Evolutionary conservation across 2,888 invertebrate species (phyloP).

Genomic region (Odontothrips loti): DNA sequence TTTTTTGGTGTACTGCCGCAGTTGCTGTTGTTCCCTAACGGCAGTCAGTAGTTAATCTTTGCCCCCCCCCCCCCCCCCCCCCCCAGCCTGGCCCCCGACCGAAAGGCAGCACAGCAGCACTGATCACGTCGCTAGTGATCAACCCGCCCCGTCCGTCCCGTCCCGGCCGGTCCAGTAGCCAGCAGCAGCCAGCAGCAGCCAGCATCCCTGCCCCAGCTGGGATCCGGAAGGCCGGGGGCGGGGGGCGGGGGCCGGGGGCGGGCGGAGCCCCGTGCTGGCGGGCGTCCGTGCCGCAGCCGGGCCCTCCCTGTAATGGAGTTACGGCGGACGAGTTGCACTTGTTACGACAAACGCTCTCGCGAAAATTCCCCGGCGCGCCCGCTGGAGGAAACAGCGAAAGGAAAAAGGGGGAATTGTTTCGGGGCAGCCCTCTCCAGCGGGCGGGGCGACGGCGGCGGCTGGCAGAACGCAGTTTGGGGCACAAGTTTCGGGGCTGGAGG

Average conservation of each 20-base stretch:
- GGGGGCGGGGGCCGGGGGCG: too few relatives aligned
- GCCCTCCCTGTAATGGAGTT: slow-evolving; percentile 1
- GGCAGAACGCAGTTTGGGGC: neutral
- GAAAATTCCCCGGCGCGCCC: neutral
- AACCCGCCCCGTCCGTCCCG: neutral
- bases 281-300: neutral
- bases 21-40: too few relatives aligned
- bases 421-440: neutral
- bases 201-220: too few relatives aligned
- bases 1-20: too few relatives aligned
- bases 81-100: too few relatives aligned
- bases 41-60: too few relatives aligned
- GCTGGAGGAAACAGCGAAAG: neutral
- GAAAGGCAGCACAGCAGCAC: too few relatives aligned
- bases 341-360: slow-evolving; percentile 10
- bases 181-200: too few relatives aligned
- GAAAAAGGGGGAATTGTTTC: slow-evolving; percentile 2
- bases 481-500: neutral
- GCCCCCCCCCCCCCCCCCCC: too few relatives aligned
- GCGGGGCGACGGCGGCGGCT: neutral
- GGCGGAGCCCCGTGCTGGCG: neutral
- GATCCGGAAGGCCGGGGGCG: too few relatives aligned
- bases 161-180: too few relatives aligned
- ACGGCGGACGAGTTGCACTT: slow-evolving; percentile 1
- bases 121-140: too few relatives aligned